Conservation (phyloP, 2,888 invertebrate genomes). For the Tinea trinotella region DNA sequence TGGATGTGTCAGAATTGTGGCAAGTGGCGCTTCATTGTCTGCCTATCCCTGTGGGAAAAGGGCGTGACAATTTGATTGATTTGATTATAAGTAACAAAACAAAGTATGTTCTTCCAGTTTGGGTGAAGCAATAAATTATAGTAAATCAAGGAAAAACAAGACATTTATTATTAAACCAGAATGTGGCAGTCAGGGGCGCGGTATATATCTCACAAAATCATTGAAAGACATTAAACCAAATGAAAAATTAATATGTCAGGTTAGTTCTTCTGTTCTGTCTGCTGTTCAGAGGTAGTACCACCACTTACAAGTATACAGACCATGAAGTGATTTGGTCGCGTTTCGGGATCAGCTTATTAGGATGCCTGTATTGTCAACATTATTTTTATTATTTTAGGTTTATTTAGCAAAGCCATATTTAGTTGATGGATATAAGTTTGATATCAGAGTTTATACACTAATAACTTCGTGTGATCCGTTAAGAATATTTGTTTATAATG, state of each 20-base stretch:
- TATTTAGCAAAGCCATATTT: constrained; percentile 80
- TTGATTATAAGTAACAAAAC: no score
- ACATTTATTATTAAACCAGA: constrained; percentile 94
- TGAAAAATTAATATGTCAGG: constrained; percentile 91
- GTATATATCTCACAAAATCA: constrained; percentile 88
- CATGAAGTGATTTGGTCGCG: no score
- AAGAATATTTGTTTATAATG: constrained; percentile 91
- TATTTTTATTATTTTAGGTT: constrained; percentile 38
- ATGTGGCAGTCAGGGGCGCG: constrained; percentile 91
- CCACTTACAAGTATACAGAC: not conserved
- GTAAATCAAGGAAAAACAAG: constrained; percentile 78
- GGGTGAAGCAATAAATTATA: constrained; percentile 81
- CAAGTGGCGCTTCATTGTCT: no score
- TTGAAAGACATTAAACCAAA: constrained; percentile 83
- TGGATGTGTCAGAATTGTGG: no score
- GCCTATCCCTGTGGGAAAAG: no score
- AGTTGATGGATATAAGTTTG: constrained; percentile 94
- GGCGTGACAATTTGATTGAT: no score
- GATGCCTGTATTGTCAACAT: not conserved
- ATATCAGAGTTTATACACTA: constrained; percentile 88
- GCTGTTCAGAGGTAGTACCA: not conserved
- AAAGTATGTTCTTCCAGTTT: constrained; percentile 63
- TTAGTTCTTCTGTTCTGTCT: constrained; percentile 33
- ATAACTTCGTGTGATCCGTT: constrained; percentile 94
- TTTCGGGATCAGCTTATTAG: no score